A percentile compares a stretch with the other conserved stretches of the same genome.
Evolutionary conservation across 2,888 invertebrate species (phyloP).

Genomic region (Pseudococcus viburni): DNA sequence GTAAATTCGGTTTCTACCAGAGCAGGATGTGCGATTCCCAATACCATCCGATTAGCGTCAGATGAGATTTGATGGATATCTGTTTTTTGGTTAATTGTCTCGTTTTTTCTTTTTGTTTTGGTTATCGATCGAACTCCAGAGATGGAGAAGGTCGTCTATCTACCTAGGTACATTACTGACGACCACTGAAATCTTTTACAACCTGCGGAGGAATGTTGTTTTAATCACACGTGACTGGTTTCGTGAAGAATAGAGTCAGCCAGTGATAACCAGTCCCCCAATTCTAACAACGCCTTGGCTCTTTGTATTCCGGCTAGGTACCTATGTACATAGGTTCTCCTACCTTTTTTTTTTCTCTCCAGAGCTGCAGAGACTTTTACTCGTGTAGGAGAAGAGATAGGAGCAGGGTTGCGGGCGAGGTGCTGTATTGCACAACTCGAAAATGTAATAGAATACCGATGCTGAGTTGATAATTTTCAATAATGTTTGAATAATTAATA

Average conservation of each 20-base stretch:
- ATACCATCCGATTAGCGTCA: neutral
- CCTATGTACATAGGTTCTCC: neutral
- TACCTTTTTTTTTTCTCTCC: neutral
- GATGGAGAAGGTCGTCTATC: neutral
- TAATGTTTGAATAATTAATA: slow-evolving; percentile 55
- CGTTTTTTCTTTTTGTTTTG: neutral
- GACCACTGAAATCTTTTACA: slow-evolving; percentile 62
- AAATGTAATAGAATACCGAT: slow-evolving; percentile 48
- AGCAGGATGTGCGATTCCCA: neutral
- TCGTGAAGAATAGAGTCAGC: slow-evolving; percentile 47
- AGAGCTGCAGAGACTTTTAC: neutral
- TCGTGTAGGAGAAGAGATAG: neutral
- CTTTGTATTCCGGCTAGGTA: slow-evolving; percentile 23
- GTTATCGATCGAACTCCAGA: neutral
- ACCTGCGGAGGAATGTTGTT: slow-evolving; percentile 64
- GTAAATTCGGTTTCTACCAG: slow-evolving; percentile 10
- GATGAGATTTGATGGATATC: slow-evolving; percentile 19
- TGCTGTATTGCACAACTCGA: slow-evolving; percentile 19
- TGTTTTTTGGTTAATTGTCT: neutral
- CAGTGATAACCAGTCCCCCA: slow-evolving; percentile 66
- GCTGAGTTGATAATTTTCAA: slow-evolving; percentile 37
- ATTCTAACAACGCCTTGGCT: slow-evolving; percentile 59
- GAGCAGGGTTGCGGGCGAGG: neutral
- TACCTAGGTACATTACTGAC: slow-evolving; percentile 7
- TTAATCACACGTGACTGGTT: slow-evolving; percentile 64